Evolutionary conservation across 2,113 vertebrate genomes (phyloP).

Genomic region (Anarrhichthys ocellatus): DNA sequence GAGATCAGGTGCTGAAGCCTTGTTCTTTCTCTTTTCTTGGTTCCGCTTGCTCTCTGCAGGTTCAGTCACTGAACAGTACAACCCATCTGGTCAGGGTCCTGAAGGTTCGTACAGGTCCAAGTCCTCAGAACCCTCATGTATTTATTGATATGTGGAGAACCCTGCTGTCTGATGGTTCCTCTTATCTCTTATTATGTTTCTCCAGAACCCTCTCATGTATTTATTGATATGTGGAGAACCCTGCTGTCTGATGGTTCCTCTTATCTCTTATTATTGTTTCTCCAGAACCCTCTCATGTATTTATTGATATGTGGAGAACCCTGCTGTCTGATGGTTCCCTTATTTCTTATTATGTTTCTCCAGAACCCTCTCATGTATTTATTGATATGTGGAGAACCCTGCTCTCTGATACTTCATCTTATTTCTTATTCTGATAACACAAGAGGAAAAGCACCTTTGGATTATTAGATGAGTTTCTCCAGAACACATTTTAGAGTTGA

Average conservation of each 20-base stretch:
- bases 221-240: too few relatives aligned
- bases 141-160: too few relatives aligned
- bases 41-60: constrained; percentile 85
- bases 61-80: constrained; percentile 84
- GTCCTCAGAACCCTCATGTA: too few relatives aligned
- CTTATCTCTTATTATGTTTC: not conserved
- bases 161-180: not conserved
- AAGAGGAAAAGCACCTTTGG: not conserved
- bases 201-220: too few relatives aligned
- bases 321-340: not conserved
- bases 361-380: too few relatives aligned
- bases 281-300: too few relatives aligned
- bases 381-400: too few relatives aligned
- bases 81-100: constrained; percentile 87
- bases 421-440: not conserved
- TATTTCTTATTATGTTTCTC: not conserved
- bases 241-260: not conserved
- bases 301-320: too few relatives aligned
- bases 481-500: not conserved
- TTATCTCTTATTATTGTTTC: not conserved
- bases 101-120: constrained; percentile 74
- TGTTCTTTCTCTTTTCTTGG: constrained; percentile 80
- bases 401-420: not conserved
- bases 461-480: not conserved
- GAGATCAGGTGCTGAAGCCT: constrained; percentile 78